Conservation (phyloP, 2,113 vertebrate genomes). For the Eretmochelys imbricata region DNA sequence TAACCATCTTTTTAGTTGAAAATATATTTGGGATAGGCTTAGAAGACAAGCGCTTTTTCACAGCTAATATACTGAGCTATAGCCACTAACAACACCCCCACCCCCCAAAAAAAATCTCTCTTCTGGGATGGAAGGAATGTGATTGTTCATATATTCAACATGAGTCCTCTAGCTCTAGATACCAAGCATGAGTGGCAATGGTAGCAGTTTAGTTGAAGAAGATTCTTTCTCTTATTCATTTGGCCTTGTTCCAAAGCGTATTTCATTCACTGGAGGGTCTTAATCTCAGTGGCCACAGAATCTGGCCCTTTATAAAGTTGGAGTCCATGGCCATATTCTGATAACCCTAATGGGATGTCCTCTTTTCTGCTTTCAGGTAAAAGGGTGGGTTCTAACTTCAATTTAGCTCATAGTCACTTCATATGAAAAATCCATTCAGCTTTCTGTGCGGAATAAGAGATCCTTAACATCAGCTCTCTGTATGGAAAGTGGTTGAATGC, state of each 20-base stretch:
- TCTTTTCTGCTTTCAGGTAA: neutral
- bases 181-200: neutral
- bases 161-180: neutral
- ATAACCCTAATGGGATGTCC: neutral
- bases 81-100: neutral
- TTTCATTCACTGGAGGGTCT: neutral
- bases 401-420: neutral
- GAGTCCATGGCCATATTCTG: neutral
- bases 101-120: neutral
- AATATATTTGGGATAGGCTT: neutral
- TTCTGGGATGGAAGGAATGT: neutral
- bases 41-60: neutral
- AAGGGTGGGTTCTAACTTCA: too few species aligned
- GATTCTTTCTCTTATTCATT: neutral
- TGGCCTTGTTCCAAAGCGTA: neutral
- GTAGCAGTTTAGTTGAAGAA: neutral
- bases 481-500: neutral
- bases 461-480: neutral
- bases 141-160: neutral
- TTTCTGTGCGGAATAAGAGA: neutral
- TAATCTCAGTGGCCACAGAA: neutral
- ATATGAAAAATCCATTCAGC: neutral
- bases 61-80: neutral
- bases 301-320: neutral
- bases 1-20: neutral